Base-by-base conservation (phyloP, 2,797 vertebrate species). In the Eulemur coronatus region DNA sequence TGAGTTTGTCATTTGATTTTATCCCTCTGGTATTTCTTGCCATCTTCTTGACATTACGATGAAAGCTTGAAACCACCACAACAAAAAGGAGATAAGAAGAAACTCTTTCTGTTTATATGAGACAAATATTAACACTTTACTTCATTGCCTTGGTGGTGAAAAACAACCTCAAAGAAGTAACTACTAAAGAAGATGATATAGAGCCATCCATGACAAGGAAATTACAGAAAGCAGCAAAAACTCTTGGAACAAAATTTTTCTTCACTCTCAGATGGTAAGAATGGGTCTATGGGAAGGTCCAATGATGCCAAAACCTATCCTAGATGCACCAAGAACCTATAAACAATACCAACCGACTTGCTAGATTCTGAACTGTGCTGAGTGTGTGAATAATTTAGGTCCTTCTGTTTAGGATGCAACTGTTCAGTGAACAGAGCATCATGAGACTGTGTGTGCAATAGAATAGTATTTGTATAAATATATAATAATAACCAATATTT, bases 1-100 rank as follows among this genome's bases (percentile, higher is more conserved):
- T 70, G 9, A 28, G 13, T 73, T 93, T 95, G 57, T 78, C 82
- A 93, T 78, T 97, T 87, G 18, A 95, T 96, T 94, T 96, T 78
- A 89, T 93, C 52, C 80, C 33, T 41, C 65, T 96, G 63, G 48
- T 84, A 72, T 96, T 96, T 91, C 78, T 96, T 84, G 12, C 50
- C 55, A 84, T 95, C 59, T 92, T 86, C 22, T 52, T 96, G 86
- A 80, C 85, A 82, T 75, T 65, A 86, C 87, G 57, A 84, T 63
- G 75, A 85, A 55, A n/a, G 67, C 86, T 91, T 84, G 43, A 88
- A 97, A 94, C 52, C 30, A 61, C 72, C 87, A 61, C 63, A 96
- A 73, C 33, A 12, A 63, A 35, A 89, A 79, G 73, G 75, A 63
- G 67, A 69, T 81, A 91, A 87, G 55, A 61, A 89, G 28, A 89